phyloP scores from a whole-genome alignment of 2,113 vertebrate genomes.

The Cinclus mexicanus region DNA sequence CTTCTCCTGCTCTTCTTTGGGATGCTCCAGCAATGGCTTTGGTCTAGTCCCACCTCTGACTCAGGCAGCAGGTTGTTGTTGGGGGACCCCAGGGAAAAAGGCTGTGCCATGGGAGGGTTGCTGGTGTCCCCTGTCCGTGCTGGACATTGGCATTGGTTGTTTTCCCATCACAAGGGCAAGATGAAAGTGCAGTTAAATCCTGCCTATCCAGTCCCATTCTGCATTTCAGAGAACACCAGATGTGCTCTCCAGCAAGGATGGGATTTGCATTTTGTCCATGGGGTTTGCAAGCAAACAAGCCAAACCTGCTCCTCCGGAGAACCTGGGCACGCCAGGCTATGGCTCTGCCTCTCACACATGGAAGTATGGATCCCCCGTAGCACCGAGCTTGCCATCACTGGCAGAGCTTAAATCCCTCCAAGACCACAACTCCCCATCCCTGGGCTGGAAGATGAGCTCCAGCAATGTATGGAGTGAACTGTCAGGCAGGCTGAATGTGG shows the following conservation, averaged over 20 bases:
- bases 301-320: fast-evolving
- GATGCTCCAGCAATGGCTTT: neutral
- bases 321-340: fast-evolving
- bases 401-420: neutral
- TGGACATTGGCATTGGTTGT: fast-evolving
- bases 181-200: neutral
- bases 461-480: fast-evolving
- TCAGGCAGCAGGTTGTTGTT: neutral
- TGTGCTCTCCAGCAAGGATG: neutral
- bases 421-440: neutral
- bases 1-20: neutral
- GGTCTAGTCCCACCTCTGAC: fast-evolving
- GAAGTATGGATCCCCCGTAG: too few species aligned
- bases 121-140: fast-evolving
- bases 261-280: neutral
- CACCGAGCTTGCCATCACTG: too few species aligned
- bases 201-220: neutral
- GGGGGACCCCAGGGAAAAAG: neutral
- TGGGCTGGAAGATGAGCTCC: neutral
- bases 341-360: fast-evolving
- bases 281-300: neutral
- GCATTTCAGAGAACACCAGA: neutral
- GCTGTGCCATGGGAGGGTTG: neutral
- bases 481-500: neutral
- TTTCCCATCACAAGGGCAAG: neutral